Evolutionary conservation across 2,888 invertebrate species (phyloP), one percentile per base, ranked within the genome.

Genomic region (Amiota mariae): DNA sequence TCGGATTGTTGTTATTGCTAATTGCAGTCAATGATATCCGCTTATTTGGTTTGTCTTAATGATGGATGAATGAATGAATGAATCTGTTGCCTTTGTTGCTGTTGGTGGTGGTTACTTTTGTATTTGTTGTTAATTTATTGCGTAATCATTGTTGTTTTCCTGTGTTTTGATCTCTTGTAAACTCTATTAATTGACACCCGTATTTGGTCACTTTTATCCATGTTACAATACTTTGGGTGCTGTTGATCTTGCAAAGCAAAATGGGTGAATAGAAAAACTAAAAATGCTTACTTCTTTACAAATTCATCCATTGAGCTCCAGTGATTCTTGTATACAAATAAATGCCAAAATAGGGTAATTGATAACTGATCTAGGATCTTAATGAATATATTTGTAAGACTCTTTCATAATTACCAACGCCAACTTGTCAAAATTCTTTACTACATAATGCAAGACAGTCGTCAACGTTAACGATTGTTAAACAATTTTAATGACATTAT

Each of bases 151-250:
- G 20, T 66, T 48, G 56, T 68, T 54, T 66, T 51, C 51, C 13
- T 61, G 56, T 63, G 61, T 63, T 73, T 61, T 15, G 70, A 70
- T 73, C 54, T 75, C 81, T 78, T 80, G 81, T 84, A 78, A 78
- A 78, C 79, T 81, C 79, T 81, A 82, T 83, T 84, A 82, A 84
- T 82, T 81, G 81, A 78, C 74, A 78, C 80, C 78, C 79, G 76
- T 74, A 80, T 72, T 82, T 82, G 80, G 79, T 73, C 74, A 76
- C 75, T 79, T 68, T 75, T 63, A 79, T 72, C 75, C 77, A 70
- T 76, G 73, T 76, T 73, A 73, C 71, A 76, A 79, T 76, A 12
- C 59, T 13, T 77, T 77, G 76, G 79, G 73, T 78, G 78, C 75
- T 71, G 72, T 51, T 78, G 77, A 77, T 76, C 79, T 73, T 76